Base-by-base conservation (phyloP, 2,888 invertebrate species). In the Netelia melanura region DNA sequence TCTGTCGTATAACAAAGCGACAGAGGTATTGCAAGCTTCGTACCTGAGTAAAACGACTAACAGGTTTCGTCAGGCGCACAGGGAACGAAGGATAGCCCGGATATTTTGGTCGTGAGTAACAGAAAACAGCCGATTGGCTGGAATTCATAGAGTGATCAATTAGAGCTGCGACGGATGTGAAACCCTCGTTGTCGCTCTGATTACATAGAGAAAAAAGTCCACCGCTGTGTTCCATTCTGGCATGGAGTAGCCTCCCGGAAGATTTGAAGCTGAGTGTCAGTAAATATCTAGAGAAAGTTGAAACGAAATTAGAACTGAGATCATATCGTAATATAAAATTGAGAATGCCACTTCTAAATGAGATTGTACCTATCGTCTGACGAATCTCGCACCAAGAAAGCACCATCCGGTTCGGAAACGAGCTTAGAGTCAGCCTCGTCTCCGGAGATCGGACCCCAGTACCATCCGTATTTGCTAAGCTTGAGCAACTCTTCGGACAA, bases 371-470 rank as follows among this genome's bases (percentile, higher is more conserved):
- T 90, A 54, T 89, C 90, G 38, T 97, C 96, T 23, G 97, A 96
- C 2, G 97, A 97, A 92, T 97, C 97, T n/a, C 97, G 94, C 5
- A 97, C 96, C 83, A 97, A 94, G 93, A 97, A 97, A 14, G 97
- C 95, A 52, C 97, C 97, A 89, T 97, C 97, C 8, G 96, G 96
- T 91, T 96, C 96, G 84, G 95, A 95, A 70, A 95, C 93, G 44
- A 97, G 94, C 90, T 96, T 96, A 78, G 95, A 95, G 91, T 97
- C 97, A 0, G 97, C 97, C 91, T 97, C 96, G 54, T 95, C 95
- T 86, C 96, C 95, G 0, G 96, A 95, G 87, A 97, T 95, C 74
- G 97, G 96, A 17, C 97, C 97, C 97, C 97, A 98, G 92, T 97
- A 97, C 97, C 97, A 97, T 61, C 96, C 96, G 91, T 95, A 90